Percentiles rank a stretch among this genome's conserved stretches.
Evolutionary conservation across 2,888 invertebrate genomes (phyloP).

Genomic region (Mylabris sibirica): DNA sequence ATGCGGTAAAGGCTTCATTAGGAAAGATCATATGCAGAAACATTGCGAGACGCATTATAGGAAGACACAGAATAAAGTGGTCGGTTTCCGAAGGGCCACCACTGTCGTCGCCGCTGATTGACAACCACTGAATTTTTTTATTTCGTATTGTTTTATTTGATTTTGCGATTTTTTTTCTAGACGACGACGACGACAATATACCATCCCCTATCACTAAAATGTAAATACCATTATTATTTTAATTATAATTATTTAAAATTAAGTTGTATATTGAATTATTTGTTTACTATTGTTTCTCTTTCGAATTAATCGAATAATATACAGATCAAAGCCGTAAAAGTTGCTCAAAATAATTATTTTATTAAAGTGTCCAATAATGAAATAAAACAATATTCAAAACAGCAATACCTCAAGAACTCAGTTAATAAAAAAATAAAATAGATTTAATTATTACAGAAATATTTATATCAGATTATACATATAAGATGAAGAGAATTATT

Average conservation of each 20-base stretch:
- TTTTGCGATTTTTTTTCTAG: not conserved
- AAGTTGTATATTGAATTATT: slow-evolving; percentile 40
- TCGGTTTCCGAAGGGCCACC: not conserved
- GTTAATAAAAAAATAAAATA: slow-evolving; percentile 52
- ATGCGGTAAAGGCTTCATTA: slow-evolving; percentile 87
- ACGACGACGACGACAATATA: not conserved
- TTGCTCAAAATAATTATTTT: slow-evolving; percentile 50
- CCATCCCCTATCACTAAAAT: not conserved
- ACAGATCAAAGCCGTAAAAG: slow-evolving; percentile 36
- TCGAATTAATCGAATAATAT: not conserved
- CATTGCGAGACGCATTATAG: slow-evolving; percentile 82
- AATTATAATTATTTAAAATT: not conserved
- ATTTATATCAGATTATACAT: slow-evolving; percentile 60
- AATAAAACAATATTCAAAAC: slow-evolving; percentile 57
- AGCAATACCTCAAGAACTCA: slow-evolving; percentile 63
- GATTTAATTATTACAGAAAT: slow-evolving; percentile 49
- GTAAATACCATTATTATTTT: not conserved
- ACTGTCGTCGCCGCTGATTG: not conserved
- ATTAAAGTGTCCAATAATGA: slow-evolving; percentile 45
- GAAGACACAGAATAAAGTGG: slow-evolving; percentile 58
- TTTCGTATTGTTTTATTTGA: not conserved
- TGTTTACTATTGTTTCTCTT: slow-evolving; percentile 45
- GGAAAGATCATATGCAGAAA: slow-evolving; percentile 91
- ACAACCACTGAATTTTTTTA: not conserved
- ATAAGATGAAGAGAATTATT: slow-evolving; percentile 12